Conservation (phyloP, 2,797 vertebrate genomes). For the Lepidocolaptes lacrymiger region DNA sequence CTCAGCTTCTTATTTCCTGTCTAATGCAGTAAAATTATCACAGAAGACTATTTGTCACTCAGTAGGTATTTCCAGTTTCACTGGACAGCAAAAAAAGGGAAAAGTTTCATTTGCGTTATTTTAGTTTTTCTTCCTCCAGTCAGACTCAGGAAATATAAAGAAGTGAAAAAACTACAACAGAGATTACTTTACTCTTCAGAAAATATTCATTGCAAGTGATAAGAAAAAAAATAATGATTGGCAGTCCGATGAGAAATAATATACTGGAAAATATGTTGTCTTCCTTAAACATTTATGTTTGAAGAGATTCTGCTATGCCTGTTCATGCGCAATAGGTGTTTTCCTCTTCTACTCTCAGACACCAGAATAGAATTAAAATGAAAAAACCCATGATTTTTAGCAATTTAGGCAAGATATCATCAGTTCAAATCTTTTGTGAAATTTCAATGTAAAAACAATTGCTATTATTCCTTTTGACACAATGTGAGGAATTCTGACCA, state of each 20-base stretch:
- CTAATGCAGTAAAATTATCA: constrained; percentile 32
- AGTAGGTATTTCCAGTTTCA: constrained; percentile 35
- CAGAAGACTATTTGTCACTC: constrained; percentile 16
- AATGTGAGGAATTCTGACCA: rapidly evolving
- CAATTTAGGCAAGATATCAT: background rate
- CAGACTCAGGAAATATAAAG: background rate
- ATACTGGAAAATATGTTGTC: background rate
- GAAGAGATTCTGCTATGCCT: background rate
- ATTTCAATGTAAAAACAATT: background rate
- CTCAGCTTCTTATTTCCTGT: constrained; percentile 43
- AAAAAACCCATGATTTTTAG: background rate
- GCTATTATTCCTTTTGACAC: background rate
- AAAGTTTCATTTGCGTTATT: constrained; percentile 3
- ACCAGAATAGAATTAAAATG: background rate
- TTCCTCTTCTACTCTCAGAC: background rate
- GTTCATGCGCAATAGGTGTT: background rate
- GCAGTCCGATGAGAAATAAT: background rate
- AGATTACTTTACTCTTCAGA: background rate
- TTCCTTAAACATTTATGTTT: background rate
- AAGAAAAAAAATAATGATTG: background rate
- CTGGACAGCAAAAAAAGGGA: background rate
- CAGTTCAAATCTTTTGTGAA: background rate
- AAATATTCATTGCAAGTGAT: background rate
- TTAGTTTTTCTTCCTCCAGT: background rate
- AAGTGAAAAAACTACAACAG: background rate